Conservation (phyloP, 2,888 invertebrate genomes). For the Drosophila anomalata region DNA sequence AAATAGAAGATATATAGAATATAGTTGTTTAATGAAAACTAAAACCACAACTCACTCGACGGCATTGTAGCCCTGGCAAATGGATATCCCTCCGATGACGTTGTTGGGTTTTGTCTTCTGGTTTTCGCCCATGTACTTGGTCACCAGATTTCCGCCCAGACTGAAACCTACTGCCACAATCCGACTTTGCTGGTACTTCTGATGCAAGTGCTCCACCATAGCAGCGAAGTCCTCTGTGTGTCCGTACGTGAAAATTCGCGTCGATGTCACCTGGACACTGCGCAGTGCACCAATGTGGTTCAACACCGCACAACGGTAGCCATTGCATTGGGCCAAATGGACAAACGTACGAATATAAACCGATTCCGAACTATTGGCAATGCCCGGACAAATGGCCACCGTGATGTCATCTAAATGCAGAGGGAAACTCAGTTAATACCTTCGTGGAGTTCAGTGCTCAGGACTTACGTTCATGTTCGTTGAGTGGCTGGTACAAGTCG, state of each 20-base stretch:
- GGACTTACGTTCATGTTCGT: constrained; percentile 75
- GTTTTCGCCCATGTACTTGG: constrained; percentile 95
- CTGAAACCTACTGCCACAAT: constrained; percentile 96
- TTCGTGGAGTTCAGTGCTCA: not conserved
- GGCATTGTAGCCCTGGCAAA: constrained; percentile 97
- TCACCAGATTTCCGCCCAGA: constrained; percentile 95
- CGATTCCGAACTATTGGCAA: constrained; percentile 97
- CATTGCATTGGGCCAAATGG: constrained; percentile 95
- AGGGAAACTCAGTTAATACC: constrained; percentile 29
- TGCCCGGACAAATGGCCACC: constrained; percentile 95
- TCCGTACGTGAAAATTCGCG: constrained; percentile 96
- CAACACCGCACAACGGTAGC: constrained; percentile 95
- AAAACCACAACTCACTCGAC: constrained; percentile 88
- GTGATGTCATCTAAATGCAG: constrained; percentile 92
- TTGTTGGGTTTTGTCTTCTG: constrained; percentile 87
- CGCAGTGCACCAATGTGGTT: constrained; percentile 96
- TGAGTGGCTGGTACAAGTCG: constrained; percentile 94
- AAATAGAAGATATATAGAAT: not conserved
- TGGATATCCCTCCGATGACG: constrained; percentile 94
- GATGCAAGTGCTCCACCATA: constrained; percentile 91
- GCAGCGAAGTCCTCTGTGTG: constrained; percentile 94
- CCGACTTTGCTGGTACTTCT: constrained; percentile 90
- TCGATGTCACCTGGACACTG: constrained; percentile 92
- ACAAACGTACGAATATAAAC: constrained; percentile 97
- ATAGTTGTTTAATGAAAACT: constrained; percentile 1